Base-by-base conservation (phyloP, 2,113 vertebrate genomes). In the Rhinoderma darwinii region DNA sequence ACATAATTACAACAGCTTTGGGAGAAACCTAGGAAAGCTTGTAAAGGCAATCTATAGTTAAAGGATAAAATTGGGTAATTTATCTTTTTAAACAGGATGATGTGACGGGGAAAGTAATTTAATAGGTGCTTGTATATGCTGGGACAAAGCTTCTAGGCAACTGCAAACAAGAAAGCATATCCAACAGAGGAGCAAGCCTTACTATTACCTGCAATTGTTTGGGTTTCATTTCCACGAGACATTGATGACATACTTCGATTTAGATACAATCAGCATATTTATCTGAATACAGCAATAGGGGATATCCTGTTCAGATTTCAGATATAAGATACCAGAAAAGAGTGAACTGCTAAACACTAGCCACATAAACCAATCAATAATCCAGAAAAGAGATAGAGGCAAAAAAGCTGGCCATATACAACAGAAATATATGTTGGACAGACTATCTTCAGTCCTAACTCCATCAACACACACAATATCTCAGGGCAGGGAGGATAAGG, bases 1-100 rank as follows among this genome's bases (percentile, higher is more conserved):
- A n/a, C 56, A 81, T 82, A 82, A 82, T 82, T 82, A 66, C 79
- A 44, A 82, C 59, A 66, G 41, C 39, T 82, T 41, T 44, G 79
- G 39, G 79, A 61, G 79, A 63, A 66, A 66, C 79, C 59, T 82
- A 66, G 32, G 32, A 14, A 79, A 37, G 77, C 77, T 79, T 56
- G 50, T 14, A 18, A 66, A 82, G 30, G 25, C n/a, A 63, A 63
- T 82, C 56, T 82, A 30, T 44, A 66, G 30, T 82, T 82, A 82
- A 82, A 59, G 56, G 79, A 43, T 43, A 63, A 43, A 61, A 81
- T 63, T 7, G 78, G 78, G 54, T 81, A 81, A 81, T 43, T 81
- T 63, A 81, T 63, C 78, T 63, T 43, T 63, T 63, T 43, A 61
- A 81, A 63, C 59, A 82, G 17, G 44, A 63, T 82, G 25, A 44